phyloP scores from a whole-genome alignment of 1,140 invertebrate species.

The Trinorchestia longiramus region DNA sequence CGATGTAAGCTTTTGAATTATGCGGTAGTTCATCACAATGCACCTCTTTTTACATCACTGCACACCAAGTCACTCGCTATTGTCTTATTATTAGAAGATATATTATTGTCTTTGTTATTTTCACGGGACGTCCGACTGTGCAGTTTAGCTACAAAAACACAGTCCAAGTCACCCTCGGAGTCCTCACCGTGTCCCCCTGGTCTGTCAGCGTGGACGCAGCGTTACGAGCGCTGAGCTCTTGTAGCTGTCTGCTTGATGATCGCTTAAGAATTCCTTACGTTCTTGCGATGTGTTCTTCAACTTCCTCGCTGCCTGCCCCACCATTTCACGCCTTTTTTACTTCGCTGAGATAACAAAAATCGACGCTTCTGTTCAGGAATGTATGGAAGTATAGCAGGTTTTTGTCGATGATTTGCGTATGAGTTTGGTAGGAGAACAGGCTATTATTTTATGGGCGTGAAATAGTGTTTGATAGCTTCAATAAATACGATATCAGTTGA shows the following conservation, averaged over 20 bases:
- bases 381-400: not conserved
- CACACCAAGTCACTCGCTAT: not conserved
- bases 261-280: not conserved
- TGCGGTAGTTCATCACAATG: not conserved
- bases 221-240: not conserved
- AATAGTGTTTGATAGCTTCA: too few species aligned
- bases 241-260: not conserved
- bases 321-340: not conserved
- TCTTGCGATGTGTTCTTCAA: not conserved
- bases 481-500: too few species aligned
- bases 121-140: not conserved
- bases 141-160: not conserved
- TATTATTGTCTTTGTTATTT: not conserved
- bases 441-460: too few species aligned
- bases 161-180: not conserved
- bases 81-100: not conserved
- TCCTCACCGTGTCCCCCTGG: not conserved
- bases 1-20: not conserved
- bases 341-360: not conserved
- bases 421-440: too few species aligned
- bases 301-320: not conserved
- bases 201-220: not conserved
- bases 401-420: too few species aligned
- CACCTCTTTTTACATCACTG: not conserved
- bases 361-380: not conserved